Conservation (phyloP, 2,113 vertebrate species). For the human region GRCh38 chrX:1835001-1835500, state of each 20-base stretch:
- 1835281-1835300: neutral
- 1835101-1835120: neutral
- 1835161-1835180: neutral
- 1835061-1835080: neutral
- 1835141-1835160: neutral
- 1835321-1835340: neutral
- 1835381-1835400: neutral
- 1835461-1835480: too few species aligned
- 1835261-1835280: neutral
- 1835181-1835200: neutral
- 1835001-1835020: neutral
- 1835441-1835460: neutral
- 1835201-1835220: neutral
- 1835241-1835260: neutral
- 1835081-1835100: neutral
- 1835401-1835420: neutral
- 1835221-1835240: neutral
- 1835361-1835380: neutral
- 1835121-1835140: neutral
- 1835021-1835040: neutral
- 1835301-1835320: neutral
- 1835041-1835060: neutral
- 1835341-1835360: neutral
- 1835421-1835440: too few species aligned
- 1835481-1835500: too few species aligned